phyloP scores from a whole-genome alignment of 1,140 invertebrate species.

The Drosophila dunni region DNA sequence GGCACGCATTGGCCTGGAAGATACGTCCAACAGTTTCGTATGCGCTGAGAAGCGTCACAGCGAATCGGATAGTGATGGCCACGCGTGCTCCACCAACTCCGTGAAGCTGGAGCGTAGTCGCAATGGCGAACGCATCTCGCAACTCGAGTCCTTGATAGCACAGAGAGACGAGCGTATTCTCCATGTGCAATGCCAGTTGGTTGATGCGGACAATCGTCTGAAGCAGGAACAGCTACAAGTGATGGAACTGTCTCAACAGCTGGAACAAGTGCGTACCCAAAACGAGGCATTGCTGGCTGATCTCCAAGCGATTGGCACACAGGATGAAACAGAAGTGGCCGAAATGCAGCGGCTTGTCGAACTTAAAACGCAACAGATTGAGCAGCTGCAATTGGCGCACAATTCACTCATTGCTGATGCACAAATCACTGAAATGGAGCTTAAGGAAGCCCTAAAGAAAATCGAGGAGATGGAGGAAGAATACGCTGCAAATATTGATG shows the following conservation, averaged over 20 bases:
- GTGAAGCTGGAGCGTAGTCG: slow-evolving; percentile 68
- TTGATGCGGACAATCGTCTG: slow-evolving; percentile 80
- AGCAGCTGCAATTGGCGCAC: slow-evolving; percentile 68
- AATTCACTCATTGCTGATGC: slow-evolving; percentile 77
- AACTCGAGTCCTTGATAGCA: slow-evolving; percentile 85
- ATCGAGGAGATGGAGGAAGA: slow-evolving; percentile 67
- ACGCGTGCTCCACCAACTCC: slow-evolving; percentile 37
- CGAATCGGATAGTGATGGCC: slow-evolving; percentile 76
- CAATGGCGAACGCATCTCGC: slow-evolving; percentile 85
- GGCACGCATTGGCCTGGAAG: slow-evolving; percentile 89
- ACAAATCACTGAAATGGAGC: slow-evolving; percentile 80
- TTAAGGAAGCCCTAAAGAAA: slow-evolving; percentile 72
- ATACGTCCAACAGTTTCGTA: slow-evolving; percentile 60
- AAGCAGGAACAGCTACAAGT: slow-evolving; percentile 85
- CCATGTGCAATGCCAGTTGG: slow-evolving; percentile 82
- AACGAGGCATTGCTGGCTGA: slow-evolving; percentile 79
- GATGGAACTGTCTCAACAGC: slow-evolving; percentile 70
- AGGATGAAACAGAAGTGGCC: slow-evolving; percentile 55
- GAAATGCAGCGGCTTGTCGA: slow-evolving; percentile 53
- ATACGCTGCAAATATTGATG: slow-evolving; percentile 56
- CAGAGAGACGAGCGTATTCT: slow-evolving; percentile 85
- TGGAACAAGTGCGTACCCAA: slow-evolving; percentile 58
- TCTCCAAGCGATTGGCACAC: slow-evolving; percentile 62
- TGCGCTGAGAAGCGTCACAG: slow-evolving; percentile 46
- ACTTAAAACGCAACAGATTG: slow-evolving; percentile 53